Base-by-base conservation (phyloP, 1,140 invertebrate genomes). In the Uloborus diversus region DNA sequence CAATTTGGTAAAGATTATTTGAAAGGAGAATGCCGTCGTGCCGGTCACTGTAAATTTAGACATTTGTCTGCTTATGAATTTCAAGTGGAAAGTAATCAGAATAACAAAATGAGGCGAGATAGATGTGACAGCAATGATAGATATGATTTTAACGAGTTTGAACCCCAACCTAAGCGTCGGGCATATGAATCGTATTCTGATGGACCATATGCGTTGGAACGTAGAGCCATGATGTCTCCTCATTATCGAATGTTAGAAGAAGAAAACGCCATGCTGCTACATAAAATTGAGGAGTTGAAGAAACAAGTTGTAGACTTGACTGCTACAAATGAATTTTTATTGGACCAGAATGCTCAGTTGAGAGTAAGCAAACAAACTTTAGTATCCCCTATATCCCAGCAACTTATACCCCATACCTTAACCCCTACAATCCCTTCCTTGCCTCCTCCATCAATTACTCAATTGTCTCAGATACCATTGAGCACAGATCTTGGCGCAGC, bases 261-360 rank as follows among this genome's bases (percentile, higher is more conserved):
- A 82, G 93, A 94, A 85, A 94, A 93, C 86, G 87, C 82, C 32
- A 87, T 93, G 78, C 85, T 94, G 42, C 88, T 91, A 81, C 90
- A 92, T 80, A 91, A 92, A 85, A 90, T 94, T 65, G 91, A 93
- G 51, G 92, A 93, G 82, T 85, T 94, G 59, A 93, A 93, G 85
- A 92, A 92, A 82, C 90, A 91, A 84, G 89, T 91, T 3, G 88
- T 89, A 33, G 92, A 93, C 84, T 85, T 94, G 57, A 91, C 91
- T n/a, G 92, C 92, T 5, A 92, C 93, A 2, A 94, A 94, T 85
- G 93, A 94, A 85, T 93, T 94, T 85, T 87, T 94, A 0, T 84
- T 94, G 59, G 92, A 93, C 82, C 93, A 94, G 87, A 94, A 94
- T 86, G 93, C 93, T 11, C 91, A 92, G 59, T 86, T 94, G 68